A percentile compares a stretch with the other conserved stretches of the same genome.
These are phyloP conservation scores for Acanthosoma haemorrhoidale DNA, from an alignment of 2,888 invertebrate genomes.

Conservation along the genomic window DNA sequence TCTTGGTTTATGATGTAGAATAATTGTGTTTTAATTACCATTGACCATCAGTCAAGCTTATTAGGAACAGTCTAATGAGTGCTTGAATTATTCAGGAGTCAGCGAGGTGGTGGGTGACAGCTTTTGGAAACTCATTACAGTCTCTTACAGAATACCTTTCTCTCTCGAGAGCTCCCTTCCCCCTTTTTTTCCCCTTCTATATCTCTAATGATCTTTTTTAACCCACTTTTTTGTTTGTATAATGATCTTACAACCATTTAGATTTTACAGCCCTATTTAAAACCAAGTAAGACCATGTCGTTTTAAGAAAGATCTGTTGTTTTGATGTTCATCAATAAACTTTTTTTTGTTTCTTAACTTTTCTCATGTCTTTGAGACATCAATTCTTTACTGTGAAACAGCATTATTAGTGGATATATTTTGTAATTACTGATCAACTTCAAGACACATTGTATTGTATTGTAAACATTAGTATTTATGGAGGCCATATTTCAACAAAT, in stretches of 20 bases:
- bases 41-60: background rate
- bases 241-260: constrained; percentile 8
- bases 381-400: no score
- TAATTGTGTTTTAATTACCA: background rate
- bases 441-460: no score
- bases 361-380: no score
- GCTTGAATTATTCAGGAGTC: constrained; percentile 1
- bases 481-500: no score
- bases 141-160: background rate
- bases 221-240: background rate
- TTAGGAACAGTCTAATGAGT: constrained; percentile 4
- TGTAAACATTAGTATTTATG: no score
- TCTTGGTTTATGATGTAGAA: background rate
- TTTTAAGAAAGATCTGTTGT: no score
- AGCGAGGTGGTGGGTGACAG: background rate
- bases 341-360: no score
- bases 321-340: no score
- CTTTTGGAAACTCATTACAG: constrained; percentile 6
- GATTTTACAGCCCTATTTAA: background rate
- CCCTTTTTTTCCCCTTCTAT: background rate
- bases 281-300: no score
- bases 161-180: background rate
- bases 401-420: no score
- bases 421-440: no score
- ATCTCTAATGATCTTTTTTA: constrained; percentile 3